phyloP scores from a whole-genome alignment of 2,888 invertebrate genomes.

The Tetranychus truncatus region DNA sequence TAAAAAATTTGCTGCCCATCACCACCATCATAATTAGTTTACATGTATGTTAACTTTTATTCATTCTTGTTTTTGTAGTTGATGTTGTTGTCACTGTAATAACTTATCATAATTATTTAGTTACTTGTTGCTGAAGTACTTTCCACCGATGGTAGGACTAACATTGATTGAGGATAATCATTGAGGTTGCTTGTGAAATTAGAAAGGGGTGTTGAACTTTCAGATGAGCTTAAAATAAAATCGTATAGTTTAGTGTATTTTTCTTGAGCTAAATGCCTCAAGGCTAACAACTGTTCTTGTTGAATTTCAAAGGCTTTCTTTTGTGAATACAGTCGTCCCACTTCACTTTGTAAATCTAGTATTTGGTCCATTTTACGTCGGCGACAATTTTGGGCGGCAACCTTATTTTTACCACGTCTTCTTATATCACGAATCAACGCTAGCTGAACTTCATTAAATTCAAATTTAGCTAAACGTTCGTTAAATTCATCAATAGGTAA shows the following conservation, averaged over 20 bases:
- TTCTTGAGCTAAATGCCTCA: constrained; percentile 24
- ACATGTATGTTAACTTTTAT: too few relatives aligned
- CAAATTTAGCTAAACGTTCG: constrained; percentile 76
- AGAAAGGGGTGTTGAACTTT: not conserved
- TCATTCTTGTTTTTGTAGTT: too few relatives aligned
- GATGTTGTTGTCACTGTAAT: too few relatives aligned
- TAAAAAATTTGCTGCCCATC: too few relatives aligned
- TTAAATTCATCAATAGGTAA: constrained; percentile 95
- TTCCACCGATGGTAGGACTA: too few relatives aligned
- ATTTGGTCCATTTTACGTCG: constrained; percentile 89
- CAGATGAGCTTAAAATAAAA: constrained; percentile 7
- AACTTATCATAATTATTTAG: too few relatives aligned
- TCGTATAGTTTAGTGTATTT: constrained; percentile 25
- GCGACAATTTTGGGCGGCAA: constrained; percentile 95
- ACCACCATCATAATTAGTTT: too few relatives aligned
- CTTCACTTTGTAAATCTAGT: constrained; percentile 72
- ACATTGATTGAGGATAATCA: too few relatives aligned
- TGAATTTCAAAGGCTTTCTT: constrained; percentile 23
- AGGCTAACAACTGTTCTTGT: constrained; percentile 24
- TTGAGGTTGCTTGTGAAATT: not conserved
- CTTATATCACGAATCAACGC: constrained; percentile 82
- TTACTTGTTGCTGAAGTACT: too few relatives aligned
- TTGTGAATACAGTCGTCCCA: constrained; percentile 51
- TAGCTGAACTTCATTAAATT: constrained; percentile 73
- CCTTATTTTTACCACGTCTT: constrained; percentile 53